Evolutionary conservation across 2,888 invertebrate genomes (phyloP), one percentile per base, ranked within the genome.

Genomic region (Eumerus sabulonum): DNA sequence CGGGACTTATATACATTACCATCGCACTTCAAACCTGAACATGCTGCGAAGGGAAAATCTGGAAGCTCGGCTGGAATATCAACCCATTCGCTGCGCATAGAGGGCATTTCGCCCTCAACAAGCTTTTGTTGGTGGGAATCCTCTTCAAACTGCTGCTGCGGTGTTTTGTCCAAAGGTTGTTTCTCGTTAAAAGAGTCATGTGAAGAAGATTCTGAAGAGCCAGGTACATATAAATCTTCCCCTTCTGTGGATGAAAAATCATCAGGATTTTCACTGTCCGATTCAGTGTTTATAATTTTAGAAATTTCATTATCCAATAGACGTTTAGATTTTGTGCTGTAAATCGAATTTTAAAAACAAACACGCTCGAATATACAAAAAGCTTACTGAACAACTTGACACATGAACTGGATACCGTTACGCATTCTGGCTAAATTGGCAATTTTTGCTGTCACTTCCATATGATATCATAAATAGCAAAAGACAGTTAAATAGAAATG

Each of bases 1-100:
- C 36, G 51, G 27, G 51, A 45, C 45, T 14, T 36, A 51, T 13
- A 51, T 51, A 51, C 35, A 51, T 51, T 50, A 50, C 50, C 14
- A 45, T 45, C 40, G 9, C 11, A 40, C 40, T 45, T 45, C 45
- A 45, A 45, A 16, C 45, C 45, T 45, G 16, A 5, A 9, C 45
- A 9, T 45, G 45, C 45, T 45, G 45, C 13, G 45, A 45, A 45
- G 14, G 45, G 45, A 45, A 45, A 45, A 45, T 45, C 11, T 45
- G 45, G 45, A 45, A 5, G 45, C 45, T 45, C 45, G 45, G 45
- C 45, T n/a, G 45, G 14, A 45, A 45, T 45, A 14, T 16, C 45
- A 45, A 14, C 45, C 45, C 45, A 45, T 45, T 45, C 45, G 45
- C 45, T 45, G 14, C 13, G 13, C 45, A 9, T 14, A 14, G 45